Evolutionary conservation across 2,888 invertebrate species (phyloP), one percentile per base, ranked within the genome.

Genomic region (Falcaria lacertinaria): DNA sequence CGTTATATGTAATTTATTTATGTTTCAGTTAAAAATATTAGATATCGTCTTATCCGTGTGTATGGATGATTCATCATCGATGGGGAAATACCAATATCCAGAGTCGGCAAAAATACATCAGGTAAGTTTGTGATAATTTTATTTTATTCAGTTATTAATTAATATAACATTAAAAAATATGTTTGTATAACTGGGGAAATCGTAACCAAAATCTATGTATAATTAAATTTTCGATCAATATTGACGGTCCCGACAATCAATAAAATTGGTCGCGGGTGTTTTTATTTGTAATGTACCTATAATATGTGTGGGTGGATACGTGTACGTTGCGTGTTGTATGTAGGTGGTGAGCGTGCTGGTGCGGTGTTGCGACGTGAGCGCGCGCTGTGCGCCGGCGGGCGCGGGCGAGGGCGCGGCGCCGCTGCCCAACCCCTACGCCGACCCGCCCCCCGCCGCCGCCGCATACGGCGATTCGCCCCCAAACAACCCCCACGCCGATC

Each of bases 11-110:
- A n/a, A n/a, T n/a, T 34, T 41, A 5, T 28, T 59, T 47, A 46
- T 34, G 44, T 89, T 89, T 6, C 80, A 96, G 94, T 89, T 98
- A 66, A 96, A 96, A 84, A 96, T 98, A 43, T 94, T 98, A 39
- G 94, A 96, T 45, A 94, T 95, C 49, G 96, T 98, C 70, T 95
- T 98, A 91, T 91, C 94, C 60, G 95, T 98, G 33, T 97, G 97
- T 28, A 91, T 97, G 73, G 98, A 98, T 65, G 98, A 98, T 71
- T 96, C 97, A 1, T 95, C 97, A 4, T 96, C 97, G 15, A 93
- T 97, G 37, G 97, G 98, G 58, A 98, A 98, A 86, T 98, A 97
- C 81, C 98, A 98, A 80, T 98, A 96, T 83, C 96, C 97, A 0
- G 98, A 98, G 80, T 91, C 98, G 35, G 95, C 96, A 38, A 98